Evolutionary conservation across 2,888 invertebrate genomes (phyloP).

Genomic region (Lottia gigantea): DNA sequence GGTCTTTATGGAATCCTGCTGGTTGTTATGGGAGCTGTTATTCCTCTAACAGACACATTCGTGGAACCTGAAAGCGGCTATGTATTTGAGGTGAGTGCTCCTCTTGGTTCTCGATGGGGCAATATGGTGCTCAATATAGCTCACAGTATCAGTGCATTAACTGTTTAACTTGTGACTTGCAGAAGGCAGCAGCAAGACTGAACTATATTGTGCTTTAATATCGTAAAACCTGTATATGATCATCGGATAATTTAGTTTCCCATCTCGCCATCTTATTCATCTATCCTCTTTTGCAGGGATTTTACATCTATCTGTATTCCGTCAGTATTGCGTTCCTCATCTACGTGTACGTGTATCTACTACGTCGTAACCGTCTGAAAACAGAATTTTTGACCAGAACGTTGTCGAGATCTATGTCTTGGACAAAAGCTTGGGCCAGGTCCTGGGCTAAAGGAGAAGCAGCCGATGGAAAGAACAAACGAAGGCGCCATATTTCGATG

Average conservation of each 20-base stretch:
- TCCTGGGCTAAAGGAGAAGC: slow-evolving; percentile 18
- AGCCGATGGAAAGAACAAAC: not conserved
- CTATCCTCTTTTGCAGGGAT: slow-evolving; percentile 33
- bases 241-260: no score
- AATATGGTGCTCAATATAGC: no score
- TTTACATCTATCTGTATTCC: slow-evolving; percentile 47
- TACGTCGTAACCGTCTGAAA: slow-evolving; percentile 33
- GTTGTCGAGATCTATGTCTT: slow-evolving; percentile 26
- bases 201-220: no score
- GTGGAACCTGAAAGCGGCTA: slow-evolving; percentile 21
- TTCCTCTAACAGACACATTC: slow-evolving; percentile 45
- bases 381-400: slow-evolving; percentile 26
- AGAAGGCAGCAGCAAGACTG: no score
- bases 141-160: no score
- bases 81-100: slow-evolving; percentile 34
- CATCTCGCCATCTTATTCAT: no score
- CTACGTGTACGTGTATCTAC: slow-evolving; percentile 42
- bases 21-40: slow-evolving; percentile 39
- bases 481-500: slow-evolving; percentile 32
- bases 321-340: slow-evolving; percentile 44
- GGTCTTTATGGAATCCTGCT: slow-evolving; percentile 43
- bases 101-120: no score
- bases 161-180: no score
- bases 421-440: slow-evolving; percentile 28
- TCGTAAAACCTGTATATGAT: no score